These are phyloP conservation scores for Drosophila aldrichi DNA, from an alignment of 2,888 invertebrate genomes.

Conservation along the genomic window DNA sequence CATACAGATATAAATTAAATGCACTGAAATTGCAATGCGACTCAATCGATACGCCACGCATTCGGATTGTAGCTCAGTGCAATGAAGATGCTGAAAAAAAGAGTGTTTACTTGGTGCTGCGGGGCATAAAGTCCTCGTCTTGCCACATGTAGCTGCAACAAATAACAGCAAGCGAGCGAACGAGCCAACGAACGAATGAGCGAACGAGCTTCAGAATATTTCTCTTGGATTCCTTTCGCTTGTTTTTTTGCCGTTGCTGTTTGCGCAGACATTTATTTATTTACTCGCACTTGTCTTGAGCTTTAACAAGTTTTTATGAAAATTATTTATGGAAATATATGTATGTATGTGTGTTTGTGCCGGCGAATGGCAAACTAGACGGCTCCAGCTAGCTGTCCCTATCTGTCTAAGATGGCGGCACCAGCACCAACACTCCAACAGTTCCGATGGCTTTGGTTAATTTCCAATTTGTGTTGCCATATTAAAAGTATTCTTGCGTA, in stretches of 20 bases:
- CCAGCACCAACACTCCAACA: background rate
- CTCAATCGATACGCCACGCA: constrained; percentile 20
- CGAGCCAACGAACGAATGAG: background rate
- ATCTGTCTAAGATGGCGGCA: background rate
- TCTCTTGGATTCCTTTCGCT: background rate
- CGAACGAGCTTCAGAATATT: constrained; percentile 9
- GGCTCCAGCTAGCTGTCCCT: background rate
- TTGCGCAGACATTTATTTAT: constrained; percentile 56
- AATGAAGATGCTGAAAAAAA: constrained; percentile 48
- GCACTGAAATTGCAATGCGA: background rate
- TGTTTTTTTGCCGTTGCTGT: background rate
- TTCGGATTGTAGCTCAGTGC: constrained; percentile 20
- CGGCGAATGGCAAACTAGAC: constrained; percentile 4
- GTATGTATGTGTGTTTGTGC: background rate
- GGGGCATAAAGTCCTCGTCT: constrained; percentile 55
- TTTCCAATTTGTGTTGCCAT: constrained; percentile 55
- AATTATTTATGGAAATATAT: constrained; percentile 65
- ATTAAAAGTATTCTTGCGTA: constrained; percentile 61
- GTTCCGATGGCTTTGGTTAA: constrained; percentile 32
- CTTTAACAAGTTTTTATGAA: constrained; percentile 70
- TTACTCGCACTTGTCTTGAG: constrained; percentile 57
- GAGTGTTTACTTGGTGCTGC: constrained; percentile 63
- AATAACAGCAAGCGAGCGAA: background rate
- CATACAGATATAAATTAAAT: background rate
- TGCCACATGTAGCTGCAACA: constrained; percentile 34